phyloP scores from a whole-genome alignment of 2,797 vertebrate genomes.

The Bucorvus abyssinicus region DNA sequence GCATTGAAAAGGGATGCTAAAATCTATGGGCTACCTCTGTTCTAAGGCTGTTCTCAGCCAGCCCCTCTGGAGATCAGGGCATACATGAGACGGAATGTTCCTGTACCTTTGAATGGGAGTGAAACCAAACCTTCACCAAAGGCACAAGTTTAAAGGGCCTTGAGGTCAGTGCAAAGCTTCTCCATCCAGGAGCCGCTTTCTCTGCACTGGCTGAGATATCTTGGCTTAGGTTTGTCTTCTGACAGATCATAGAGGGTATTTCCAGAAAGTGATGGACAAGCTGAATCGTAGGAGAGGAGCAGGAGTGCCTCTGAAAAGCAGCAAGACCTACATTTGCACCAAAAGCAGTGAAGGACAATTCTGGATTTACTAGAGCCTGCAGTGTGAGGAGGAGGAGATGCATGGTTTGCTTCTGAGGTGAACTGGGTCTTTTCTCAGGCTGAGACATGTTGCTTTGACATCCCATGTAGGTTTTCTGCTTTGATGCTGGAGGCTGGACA shows the following conservation, averaged over 20 bases:
- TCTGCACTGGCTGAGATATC: not conserved
- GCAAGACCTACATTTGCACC: not conserved
- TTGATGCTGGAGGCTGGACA: not conserved
- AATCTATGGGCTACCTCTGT: rapidly evolving
- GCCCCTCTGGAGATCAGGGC: rapidly evolving
- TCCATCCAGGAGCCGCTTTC: not conserved
- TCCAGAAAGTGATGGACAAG: not conserved
- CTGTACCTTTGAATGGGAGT: not conserved
- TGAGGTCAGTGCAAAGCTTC: not conserved
- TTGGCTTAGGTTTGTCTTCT: not conserved
- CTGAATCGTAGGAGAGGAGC: not conserved
- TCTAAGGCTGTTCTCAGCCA: not conserved
- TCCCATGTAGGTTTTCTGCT: not conserved
- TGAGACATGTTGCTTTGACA: not conserved
- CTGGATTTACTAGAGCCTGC: not conserved
- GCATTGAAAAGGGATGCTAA: not conserved
- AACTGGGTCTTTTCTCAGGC: not conserved
- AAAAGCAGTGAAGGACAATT: not conserved
- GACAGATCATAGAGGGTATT: not conserved
- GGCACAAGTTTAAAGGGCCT: not conserved
- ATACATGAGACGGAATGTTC: not conserved
- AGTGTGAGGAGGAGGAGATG: not conserved
- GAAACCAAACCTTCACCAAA: not conserved
- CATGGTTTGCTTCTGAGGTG: not conserved
- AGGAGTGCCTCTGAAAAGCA: not conserved